These are phyloP conservation scores for Anarhynchus alexandrinus DNA, from an alignment of 2,113 vertebrate species.

Conservation along the genomic window DNA sequence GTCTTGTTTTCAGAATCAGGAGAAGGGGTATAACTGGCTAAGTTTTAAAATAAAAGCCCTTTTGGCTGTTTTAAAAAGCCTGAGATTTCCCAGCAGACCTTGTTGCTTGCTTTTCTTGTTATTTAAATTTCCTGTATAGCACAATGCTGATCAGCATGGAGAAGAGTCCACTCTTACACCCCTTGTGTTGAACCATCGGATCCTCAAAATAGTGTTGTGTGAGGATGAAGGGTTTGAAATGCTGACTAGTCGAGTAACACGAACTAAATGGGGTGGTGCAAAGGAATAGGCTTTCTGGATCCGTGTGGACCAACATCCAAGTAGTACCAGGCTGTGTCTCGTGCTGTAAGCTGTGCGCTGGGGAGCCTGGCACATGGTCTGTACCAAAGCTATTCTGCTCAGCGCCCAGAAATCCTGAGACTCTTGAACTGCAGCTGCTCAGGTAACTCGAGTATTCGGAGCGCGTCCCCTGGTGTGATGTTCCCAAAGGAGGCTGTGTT, in stretches of 20 bases:
- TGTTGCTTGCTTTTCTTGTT: background rate
- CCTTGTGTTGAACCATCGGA: background rate
- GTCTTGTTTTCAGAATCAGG: background rate
- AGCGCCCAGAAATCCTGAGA: background rate
- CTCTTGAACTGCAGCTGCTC: background rate
- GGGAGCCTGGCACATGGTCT: background rate
- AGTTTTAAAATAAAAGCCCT: background rate
- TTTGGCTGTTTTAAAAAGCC: background rate
- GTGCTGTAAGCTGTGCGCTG: background rate
- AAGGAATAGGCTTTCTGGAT: background rate
- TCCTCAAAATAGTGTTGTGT: background rate
- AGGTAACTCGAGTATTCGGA: background rate
- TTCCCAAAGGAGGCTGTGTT: background rate
- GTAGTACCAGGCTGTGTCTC: background rate
- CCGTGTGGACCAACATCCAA: fast-evolving
- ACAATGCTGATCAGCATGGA: fast-evolving
- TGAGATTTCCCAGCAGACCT: background rate
- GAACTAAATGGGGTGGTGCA: background rate
- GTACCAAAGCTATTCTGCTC: background rate
- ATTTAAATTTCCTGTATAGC: background rate
- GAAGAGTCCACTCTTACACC: background rate
- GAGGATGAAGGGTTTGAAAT: background rate
- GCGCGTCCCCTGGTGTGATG: background rate
- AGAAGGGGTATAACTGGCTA: background rate
- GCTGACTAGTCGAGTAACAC: background rate